Base-by-base conservation (phyloP, 2,888 invertebrate species). In the Diarsia rubi region DNA sequence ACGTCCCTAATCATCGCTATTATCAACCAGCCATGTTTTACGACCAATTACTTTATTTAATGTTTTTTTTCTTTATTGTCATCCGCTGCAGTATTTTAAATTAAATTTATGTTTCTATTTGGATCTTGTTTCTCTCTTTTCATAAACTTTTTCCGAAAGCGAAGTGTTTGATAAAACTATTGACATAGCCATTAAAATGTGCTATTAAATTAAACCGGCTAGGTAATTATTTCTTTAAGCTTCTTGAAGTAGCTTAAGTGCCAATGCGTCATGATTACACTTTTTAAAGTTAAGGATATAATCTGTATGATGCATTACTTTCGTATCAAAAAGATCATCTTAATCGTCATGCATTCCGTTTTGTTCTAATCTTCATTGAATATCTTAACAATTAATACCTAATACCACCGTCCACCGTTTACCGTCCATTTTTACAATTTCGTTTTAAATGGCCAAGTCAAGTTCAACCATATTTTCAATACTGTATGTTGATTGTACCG, bases 141-240 rank as follows among this genome's bases (percentile, higher is more conserved):
- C 57, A 73, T 78, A 73, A 69, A 69, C 54, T 62, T 83, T 78
- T 69, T 62, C 44, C 31, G 45, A 75, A 66, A 69, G 65, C 69
- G 78, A 84, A 78, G 79, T 82, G 80, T 70, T 66, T 79, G 83
- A 87, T 88, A 88, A 85, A 70, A 67, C 69, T 80, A 83, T 87
- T 83, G 79, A 88, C 77, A 78, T 65, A 74, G 59, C 69, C 68
- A 86, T 88, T 86, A 80, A 79, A 83, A 70, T 42, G 65, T 74
- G 69, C 78, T 71, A 80, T 86, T 74, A 86, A 84, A 82, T 78
- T 77, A 68, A 82, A 63, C 62, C 11, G 59, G 62, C 37, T 19
- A 57, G 49, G 73, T 67, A 69, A 72, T 80, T 62, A 84, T 74
- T 83, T 69, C 14, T 70, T 67, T 70, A 73, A 60, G 73, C 66